phyloP scores from a whole-genome alignment of 1,140 invertebrate genomes.

The Nephila pilipes region DNA sequence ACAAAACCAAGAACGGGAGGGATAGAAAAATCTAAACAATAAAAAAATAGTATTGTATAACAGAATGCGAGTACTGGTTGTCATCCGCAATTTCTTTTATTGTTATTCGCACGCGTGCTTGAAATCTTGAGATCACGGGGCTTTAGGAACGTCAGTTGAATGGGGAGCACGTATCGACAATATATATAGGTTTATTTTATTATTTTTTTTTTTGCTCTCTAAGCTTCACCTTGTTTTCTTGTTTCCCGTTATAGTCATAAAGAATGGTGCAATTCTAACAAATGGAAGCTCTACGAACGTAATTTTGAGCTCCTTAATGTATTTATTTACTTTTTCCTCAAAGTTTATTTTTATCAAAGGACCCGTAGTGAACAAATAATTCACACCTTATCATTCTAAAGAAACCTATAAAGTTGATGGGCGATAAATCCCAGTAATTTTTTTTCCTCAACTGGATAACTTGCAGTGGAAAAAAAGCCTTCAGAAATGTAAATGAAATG shows the following conservation, averaged over 20 bases:
- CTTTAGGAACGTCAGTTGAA: constrained; percentile 25
- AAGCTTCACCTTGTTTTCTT: constrained; percentile 24
- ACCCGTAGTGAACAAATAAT: constrained; percentile 60
- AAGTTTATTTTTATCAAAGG: constrained; percentile 54
- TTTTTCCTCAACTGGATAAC: background rate
- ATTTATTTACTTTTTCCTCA: constrained; percentile 6
- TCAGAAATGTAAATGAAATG: constrained; percentile 28
- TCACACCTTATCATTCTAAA: constrained; percentile 53
- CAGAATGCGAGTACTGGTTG: constrained; percentile 53
- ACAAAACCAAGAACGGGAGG: background rate
- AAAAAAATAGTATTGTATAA: constrained; percentile 54
- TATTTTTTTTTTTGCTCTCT: background rate
- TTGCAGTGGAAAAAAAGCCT: background rate
- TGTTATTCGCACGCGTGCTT: constrained; percentile 66
- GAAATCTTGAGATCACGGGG: constrained; percentile 48
- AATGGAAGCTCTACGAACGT: constrained; percentile 45
- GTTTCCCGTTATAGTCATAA: constrained; percentile 61
- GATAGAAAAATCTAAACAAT: constrained; percentile 19
- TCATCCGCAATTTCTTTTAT: constrained; percentile 72
- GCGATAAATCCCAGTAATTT: background rate
- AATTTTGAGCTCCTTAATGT: constrained; percentile 66
- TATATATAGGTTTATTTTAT: constrained; percentile 46
- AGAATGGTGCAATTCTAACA: constrained; percentile 51
- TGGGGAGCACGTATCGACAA: constrained; percentile 63
- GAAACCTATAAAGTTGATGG: constrained; percentile 36